These are phyloP conservation scores for Lateolabrax maculatus DNA, from an alignment of 2,797 vertebrate genomes.

Conservation along the genomic window DNA sequence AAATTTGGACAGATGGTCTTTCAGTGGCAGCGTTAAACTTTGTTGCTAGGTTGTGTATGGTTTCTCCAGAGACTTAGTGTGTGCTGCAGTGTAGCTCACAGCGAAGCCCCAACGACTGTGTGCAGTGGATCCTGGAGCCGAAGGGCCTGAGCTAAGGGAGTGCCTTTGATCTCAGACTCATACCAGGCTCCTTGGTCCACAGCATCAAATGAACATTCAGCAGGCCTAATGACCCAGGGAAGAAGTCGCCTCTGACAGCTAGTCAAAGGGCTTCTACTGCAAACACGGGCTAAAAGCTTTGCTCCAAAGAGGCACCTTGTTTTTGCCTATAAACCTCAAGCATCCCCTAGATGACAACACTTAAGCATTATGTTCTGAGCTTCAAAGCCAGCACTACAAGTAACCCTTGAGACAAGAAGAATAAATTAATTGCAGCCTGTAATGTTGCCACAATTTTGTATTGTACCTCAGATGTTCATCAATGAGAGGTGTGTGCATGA, in stretches of 20 bases:
- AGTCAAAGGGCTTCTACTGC: conserved; percentile 40
- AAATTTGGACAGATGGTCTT: background rate
- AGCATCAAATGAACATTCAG: conserved; percentile 69
- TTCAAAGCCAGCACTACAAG: conserved; percentile 48
- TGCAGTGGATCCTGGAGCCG: conserved; percentile 45
- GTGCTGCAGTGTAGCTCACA: conserved; percentile 18
- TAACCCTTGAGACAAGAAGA: conserved; percentile 20
- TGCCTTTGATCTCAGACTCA: conserved; percentile 65
- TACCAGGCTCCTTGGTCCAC: conserved; percentile 51
- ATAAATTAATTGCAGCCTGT: conserved; percentile 37
- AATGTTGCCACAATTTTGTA: conserved; percentile 9
- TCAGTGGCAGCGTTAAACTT: conserved; percentile 3
- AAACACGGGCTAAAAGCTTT: conserved; percentile 52
- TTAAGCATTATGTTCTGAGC: conserved; percentile 38
- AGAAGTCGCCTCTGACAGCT: conserved; percentile 52
- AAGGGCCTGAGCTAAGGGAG: conserved; percentile 35
- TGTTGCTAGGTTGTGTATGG: background rate
- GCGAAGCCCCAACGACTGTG: conserved; percentile 30
- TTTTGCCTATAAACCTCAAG: conserved; percentile 54
- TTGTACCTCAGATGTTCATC: conserved; percentile 35
- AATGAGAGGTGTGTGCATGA: conserved; percentile 6
- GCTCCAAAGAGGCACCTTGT: conserved; percentile 40
- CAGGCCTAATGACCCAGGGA: conserved; percentile 63
- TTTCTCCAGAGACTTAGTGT: background rate
- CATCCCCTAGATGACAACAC: conserved; percentile 10